phyloP scores from a whole-genome alignment of 2,113 vertebrate species.

The Grantiella picta region DNA sequence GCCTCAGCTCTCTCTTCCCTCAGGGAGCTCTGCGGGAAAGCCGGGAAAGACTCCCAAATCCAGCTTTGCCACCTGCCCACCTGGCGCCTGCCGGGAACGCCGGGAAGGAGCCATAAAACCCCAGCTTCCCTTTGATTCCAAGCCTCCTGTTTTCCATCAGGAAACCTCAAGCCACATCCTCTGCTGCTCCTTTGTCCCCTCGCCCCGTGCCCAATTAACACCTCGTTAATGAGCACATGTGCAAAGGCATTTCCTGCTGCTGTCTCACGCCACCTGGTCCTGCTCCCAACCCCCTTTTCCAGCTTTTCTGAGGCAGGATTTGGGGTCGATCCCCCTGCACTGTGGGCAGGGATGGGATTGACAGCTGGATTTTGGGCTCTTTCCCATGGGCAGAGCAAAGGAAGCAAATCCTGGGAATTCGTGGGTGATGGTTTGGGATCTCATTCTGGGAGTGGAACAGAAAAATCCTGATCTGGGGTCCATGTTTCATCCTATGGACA shows the following conservation, averaged over 20 bases:
- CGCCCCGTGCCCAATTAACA: background rate
- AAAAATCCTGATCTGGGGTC: accelerated
- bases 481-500: background rate
- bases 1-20: background rate
- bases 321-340: accelerated
- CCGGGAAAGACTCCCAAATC: background rate
- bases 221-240: background rate
- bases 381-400: accelerated
- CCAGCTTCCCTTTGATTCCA: background rate
- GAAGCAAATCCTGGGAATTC: background rate
- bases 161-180: constrained; percentile 49
- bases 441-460: background rate
- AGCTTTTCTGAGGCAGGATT: background rate
- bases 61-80: background rate
- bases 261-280: background rate
- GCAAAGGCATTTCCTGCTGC: background rate
- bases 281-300: background rate
- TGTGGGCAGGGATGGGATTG: background rate
- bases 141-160: background rate
- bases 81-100: background rate
- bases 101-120: background rate
- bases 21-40: background rate
- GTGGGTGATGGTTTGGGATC: background rate
- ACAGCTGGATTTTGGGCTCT: accelerated
- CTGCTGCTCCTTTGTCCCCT: background rate